These are phyloP conservation scores for Drosophila cardini DNA, from an alignment of 1,140 invertebrate species.

Conservation along the genomic window DNA sequence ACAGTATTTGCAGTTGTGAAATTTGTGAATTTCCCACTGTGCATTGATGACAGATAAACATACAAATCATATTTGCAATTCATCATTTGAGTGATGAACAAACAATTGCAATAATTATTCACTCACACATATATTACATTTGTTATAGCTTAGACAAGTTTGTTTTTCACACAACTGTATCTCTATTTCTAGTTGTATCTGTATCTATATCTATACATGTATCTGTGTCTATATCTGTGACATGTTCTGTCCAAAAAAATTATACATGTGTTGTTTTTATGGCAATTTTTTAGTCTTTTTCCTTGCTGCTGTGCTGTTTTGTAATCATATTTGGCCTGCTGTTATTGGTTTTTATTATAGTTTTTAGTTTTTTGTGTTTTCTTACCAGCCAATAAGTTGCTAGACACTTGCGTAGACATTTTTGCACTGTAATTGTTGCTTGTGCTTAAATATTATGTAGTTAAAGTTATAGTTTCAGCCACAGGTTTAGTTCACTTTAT, in stretches of 20 bases:
- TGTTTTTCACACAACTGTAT: conserved; percentile 13
- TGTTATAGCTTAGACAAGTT: background rate
- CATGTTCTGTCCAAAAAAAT: conserved; percentile 34
- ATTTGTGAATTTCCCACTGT: conserved; percentile 15
- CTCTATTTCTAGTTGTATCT: conserved; percentile 5
- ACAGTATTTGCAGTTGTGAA: conserved; percentile 5
- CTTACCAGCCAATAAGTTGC: conserved; percentile 80
- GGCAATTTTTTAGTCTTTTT: background rate
- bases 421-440: conserved; percentile 43
- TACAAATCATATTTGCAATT: conserved; percentile 49
- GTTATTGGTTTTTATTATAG: conserved; percentile 23
- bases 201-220: background rate
- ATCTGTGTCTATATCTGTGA: background rate
- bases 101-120: conserved; percentile 53
- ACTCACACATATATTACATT: conserved; percentile 23
- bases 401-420: conserved; percentile 80
- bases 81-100: conserved; percentile 27
- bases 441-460: conserved; percentile 29
- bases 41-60: conserved; percentile 13
- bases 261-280: conserved; percentile 15
- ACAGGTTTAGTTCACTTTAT: background rate
- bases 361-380: conserved; percentile 1
- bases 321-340: conserved; percentile 37
- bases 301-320: conserved; percentile 1
- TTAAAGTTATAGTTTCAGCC: conserved; percentile 10